These are phyloP conservation scores for Myotis davidii DNA, from an alignment of 2,113 vertebrate species.

Conservation along the genomic window DNA sequence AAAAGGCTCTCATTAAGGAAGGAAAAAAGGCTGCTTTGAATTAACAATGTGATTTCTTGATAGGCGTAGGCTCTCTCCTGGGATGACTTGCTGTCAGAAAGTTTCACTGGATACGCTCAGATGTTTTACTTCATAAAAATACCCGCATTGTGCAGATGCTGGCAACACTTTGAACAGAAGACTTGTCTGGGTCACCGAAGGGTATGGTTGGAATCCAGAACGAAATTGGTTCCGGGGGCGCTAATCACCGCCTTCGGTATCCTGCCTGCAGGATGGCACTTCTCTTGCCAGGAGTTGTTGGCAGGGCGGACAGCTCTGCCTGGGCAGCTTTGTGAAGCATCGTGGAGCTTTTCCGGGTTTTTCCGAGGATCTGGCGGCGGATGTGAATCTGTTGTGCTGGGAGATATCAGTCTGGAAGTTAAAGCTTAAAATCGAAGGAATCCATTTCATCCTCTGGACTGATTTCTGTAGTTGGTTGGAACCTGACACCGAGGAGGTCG, in stretches of 20 bases:
- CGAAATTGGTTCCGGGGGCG: neutral
- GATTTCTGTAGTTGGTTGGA: neutral
- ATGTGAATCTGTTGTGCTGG: neutral
- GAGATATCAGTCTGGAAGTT: neutral
- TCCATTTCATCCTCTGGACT: neutral
- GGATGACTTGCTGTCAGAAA: neutral
- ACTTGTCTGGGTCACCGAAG: neutral
- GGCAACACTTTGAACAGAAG: neutral
- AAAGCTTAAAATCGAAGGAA: neutral
- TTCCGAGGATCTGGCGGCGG: neutral
- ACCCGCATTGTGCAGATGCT: neutral
- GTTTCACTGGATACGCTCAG: neutral
- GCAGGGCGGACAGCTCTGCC: neutral
- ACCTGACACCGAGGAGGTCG: neutral
- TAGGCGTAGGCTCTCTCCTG: neutral
- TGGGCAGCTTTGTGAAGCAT: neutral
- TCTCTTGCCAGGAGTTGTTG: neutral
- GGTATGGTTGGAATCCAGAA: neutral
- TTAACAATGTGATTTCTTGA: conserved; percentile 4
- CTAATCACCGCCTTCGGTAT: neutral
- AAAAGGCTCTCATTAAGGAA: neutral
- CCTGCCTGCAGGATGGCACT: neutral
- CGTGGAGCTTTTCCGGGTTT: neutral
- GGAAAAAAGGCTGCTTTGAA: neutral
- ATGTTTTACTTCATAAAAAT: neutral